Evolutionary conservation across 2,797 vertebrate genomes (phyloP).

Genomic region (Mormyrus proboscirostris): DNA sequence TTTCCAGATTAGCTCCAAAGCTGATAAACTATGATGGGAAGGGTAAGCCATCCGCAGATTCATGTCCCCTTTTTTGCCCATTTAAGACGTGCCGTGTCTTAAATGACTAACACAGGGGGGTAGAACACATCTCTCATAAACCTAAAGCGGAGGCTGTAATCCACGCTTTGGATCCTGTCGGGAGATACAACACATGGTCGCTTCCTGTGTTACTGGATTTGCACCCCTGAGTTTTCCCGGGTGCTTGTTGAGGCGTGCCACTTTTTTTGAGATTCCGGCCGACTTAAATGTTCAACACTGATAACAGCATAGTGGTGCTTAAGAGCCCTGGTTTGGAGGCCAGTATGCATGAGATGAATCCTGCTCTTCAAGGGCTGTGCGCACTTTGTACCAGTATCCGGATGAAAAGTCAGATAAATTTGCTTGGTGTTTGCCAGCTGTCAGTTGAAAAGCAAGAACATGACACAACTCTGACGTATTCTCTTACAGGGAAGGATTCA

Average conservation of each 20-base stretch:
- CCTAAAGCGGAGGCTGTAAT: conserved; percentile 33
- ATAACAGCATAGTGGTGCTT: background rate
- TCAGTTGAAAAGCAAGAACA: background rate
- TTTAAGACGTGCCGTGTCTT: conserved; percentile 40
- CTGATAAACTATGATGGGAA: background rate
- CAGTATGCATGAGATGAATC: background rate
- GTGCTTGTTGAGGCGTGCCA: background rate
- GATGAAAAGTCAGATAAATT: background rate
- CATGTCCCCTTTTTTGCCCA: conserved; percentile 44
- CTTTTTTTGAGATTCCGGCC: background rate
- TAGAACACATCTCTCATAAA: conserved; percentile 39
- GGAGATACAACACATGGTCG: conserved; percentile 33
- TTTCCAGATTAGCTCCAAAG: background rate
- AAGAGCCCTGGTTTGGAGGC: background rate
- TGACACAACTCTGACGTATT: background rate
- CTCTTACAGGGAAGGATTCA: background rate
- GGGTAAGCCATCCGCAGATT: background rate
- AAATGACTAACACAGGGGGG: conserved; percentile 41
- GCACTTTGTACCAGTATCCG: background rate
- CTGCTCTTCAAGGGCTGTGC: background rate
- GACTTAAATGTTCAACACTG: background rate
- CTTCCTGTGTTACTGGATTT: background rate
- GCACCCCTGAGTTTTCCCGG: background rate
- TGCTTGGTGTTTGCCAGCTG: background rate
- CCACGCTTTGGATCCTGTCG: conserved; percentile 45